Evolutionary conservation across 2,888 invertebrate species (phyloP).

Genomic region (Polydrusus cervinus): DNA sequence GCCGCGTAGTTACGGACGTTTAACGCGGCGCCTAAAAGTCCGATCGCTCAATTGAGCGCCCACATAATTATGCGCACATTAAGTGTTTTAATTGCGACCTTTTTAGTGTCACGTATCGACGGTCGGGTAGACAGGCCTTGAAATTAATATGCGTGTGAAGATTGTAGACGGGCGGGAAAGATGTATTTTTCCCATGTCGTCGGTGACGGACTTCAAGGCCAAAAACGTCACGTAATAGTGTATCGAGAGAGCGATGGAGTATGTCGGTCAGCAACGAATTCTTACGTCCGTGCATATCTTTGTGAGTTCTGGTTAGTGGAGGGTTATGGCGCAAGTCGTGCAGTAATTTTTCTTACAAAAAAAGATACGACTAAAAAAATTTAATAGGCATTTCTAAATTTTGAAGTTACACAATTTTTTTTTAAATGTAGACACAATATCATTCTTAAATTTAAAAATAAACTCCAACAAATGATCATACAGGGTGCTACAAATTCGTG

Average conservation of each 20-base stretch:
- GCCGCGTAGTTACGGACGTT: conserved; percentile 3
- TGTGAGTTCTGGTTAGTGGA: conserved; percentile 42
- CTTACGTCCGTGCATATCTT: conserved; percentile 62
- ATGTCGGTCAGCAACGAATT: conserved; percentile 60
- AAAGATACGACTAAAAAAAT: too few relatives aligned
- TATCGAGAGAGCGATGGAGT: neutral
- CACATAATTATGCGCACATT: conserved; percentile 14
- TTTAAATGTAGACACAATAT: too few relatives aligned
- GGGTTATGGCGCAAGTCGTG: neutral
- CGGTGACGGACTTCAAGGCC: conserved; percentile 37
- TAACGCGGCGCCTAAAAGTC: conserved; percentile 3
- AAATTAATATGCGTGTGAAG: conserved; percentile 52
- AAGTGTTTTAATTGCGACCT: neutral
- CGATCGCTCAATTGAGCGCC: neutral
- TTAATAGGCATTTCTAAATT: too few relatives aligned
- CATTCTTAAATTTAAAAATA: too few relatives aligned
- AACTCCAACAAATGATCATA: too few relatives aligned
- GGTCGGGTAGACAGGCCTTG: conserved; percentile 14
- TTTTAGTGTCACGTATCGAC: conserved; percentile 17
- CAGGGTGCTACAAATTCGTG: too few relatives aligned
- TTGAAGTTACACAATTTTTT: too few relatives aligned
- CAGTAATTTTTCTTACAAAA: too few relatives aligned
- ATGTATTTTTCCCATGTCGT: conserved; percentile 63
- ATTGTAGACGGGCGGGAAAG: conserved; percentile 65
- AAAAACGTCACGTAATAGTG: conserved; percentile 38